phyloP scores from a whole-genome alignment of 1,140 invertebrate species.

The Drosophila quadrilineata region DNA sequence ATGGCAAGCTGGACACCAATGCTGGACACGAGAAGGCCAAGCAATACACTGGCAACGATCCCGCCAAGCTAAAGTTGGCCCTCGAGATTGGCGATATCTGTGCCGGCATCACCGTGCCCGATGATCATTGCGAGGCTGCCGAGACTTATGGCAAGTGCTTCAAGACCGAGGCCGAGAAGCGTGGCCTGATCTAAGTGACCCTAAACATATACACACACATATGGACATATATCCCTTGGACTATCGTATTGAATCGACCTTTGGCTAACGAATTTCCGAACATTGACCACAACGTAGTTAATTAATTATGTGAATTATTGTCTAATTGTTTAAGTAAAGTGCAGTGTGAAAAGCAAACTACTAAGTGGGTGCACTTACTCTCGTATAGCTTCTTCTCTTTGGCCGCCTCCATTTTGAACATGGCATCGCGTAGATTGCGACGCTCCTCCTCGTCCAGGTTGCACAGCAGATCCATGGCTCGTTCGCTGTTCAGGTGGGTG shows the following conservation, averaged over 20 bases:
- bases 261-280: too few species aligned
- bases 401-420: constrained; percentile 53
- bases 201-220: too few species aligned
- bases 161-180: constrained; percentile 26
- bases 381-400: constrained; percentile 56
- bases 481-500: constrained; percentile 47
- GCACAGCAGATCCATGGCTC: constrained; percentile 60
- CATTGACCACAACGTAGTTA: neutral
- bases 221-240: too few species aligned
- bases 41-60: constrained; percentile 51
- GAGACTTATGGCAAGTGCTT: constrained; percentile 54
- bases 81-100: constrained; percentile 60
- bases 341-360: constrained; percentile 7
- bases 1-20: constrained; percentile 47
- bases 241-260: too few species aligned
- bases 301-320: neutral
- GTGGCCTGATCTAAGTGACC: constrained; percentile 38
- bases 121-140: constrained; percentile 62
- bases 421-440: constrained; percentile 45
- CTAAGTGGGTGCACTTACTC: constrained; percentile 39
- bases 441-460: constrained; percentile 62
- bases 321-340: constrained; percentile 3
- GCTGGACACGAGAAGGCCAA: constrained; percentile 56
- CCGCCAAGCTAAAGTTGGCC: constrained; percentile 50
- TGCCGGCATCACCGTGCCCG: constrained; percentile 40